These are phyloP conservation scores for Dendrolimus kikuchii DNA, from an alignment of 1,140 invertebrate genomes.

Conservation along the genomic window DNA sequence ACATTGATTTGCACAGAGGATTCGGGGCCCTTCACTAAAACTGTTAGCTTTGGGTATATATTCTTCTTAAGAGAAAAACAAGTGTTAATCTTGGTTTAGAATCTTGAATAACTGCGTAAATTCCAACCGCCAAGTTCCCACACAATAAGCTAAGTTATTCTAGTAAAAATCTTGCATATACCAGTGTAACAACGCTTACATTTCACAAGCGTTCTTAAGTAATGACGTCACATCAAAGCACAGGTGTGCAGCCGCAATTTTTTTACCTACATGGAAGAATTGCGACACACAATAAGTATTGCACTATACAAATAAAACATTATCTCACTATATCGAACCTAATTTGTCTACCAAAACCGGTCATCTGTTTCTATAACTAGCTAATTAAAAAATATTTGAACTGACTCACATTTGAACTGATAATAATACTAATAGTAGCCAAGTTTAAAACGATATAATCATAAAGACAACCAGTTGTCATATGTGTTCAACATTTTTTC, in stretches of 20 bases:
- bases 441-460: not conserved
- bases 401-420: too few relatives aligned
- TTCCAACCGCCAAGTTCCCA: not conserved
- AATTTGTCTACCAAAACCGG: too few relatives aligned
- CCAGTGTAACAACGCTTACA: slow-evolving; percentile 7
- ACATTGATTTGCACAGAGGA: too few relatives aligned
- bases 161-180: slow-evolving; percentile 8
- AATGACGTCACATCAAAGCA: slow-evolving; percentile 22
- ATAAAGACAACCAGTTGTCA: slow-evolving; percentile 8
- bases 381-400: too few relatives aligned
- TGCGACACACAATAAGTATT: not conserved
- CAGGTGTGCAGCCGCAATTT: slow-evolving; percentile 20
- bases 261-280: slow-evolving; percentile 22
- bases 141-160: slow-evolving; percentile 1
- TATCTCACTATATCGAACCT: not conserved
- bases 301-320: not conserved
- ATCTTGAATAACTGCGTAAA: too few relatives aligned
- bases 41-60: too few relatives aligned
- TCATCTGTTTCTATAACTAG: too few relatives aligned
- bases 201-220: slow-evolving; percentile 14
- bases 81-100: too few relatives aligned
- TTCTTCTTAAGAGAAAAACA: too few relatives aligned
- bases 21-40: too few relatives aligned
- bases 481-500: slow-evolving; percentile 17
- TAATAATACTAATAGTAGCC: not conserved